A percentile compares a stretch with the other conserved stretches of the same genome.
Conservation (phyloP, 2,113 vertebrate species). For the Daubentonia madagascariensis region DNA sequence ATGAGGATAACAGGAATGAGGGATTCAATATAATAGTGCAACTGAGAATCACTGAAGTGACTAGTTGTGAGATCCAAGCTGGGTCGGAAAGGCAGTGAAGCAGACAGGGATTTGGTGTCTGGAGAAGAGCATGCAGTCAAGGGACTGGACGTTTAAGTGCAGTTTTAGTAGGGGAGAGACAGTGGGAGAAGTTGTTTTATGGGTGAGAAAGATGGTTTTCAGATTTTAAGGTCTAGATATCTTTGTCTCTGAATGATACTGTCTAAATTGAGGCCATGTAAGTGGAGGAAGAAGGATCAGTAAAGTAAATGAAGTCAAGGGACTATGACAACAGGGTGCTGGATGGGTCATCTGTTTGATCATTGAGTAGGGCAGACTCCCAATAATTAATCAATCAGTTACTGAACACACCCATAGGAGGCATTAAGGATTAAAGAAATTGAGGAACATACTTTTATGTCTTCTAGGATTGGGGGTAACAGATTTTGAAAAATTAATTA, state of each 20-base stretch:
- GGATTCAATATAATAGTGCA: not conserved
- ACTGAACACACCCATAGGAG: not conserved
- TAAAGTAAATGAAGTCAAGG: not conserved
- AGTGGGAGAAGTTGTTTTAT: not conserved
- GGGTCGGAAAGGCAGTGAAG: not conserved
- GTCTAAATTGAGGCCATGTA: not conserved
- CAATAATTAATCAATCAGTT: not conserved
- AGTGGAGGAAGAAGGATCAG: not conserved
- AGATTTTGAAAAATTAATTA: not conserved
- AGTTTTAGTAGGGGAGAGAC: not conserved
- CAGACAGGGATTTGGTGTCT: not conserved
- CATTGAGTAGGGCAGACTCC: not conserved
- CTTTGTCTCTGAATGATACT: not conserved
- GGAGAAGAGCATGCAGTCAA: not conserved
- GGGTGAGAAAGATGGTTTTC: not conserved
- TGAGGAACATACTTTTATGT: not conserved
- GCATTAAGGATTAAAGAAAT: not conserved
- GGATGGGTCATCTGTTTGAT: not conserved
- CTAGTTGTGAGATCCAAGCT: not conserved
- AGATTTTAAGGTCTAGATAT: not conserved
- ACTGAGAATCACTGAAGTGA: not conserved
- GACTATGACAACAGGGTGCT: not conserved
- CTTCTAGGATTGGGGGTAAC: not conserved
- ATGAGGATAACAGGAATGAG: not conserved
- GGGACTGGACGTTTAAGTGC: not conserved